Base-by-base conservation (phyloP, 2,113 vertebrate genomes). In the Sula dactylatra region DNA sequence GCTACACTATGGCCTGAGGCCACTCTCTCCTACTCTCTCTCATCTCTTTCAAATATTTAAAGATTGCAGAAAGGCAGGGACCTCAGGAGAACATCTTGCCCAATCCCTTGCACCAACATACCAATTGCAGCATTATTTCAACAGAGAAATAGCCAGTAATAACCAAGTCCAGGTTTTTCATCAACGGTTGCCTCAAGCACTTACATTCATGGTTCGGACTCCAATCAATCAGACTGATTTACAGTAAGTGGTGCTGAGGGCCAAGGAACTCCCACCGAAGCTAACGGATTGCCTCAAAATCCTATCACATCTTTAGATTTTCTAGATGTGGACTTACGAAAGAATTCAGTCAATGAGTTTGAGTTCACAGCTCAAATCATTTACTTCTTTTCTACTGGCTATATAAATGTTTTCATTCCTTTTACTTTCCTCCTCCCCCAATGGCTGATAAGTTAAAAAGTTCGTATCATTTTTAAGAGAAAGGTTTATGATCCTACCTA, bases 31-130 rank as follows among this genome's bases (percentile, higher is more conserved):
- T 72, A 15, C 45, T 79, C 32, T 49, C 69, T 94, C 83, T 90
- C 36, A 66, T 80, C 54, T 94, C 62, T 66, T 81, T 91, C 94
- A 95, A 93, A 95, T 90, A 94, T 80, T 95, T 94, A 91, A 87
- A 80, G 70, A 94, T 2, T 71, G 82, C 40, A 95, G 78, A 89
- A 82, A 94, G 44, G 31, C 49, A 76, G 44, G 38, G 78, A 80
- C 49, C 93, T 93, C 66, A 36, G 66, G 84, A 97, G 87, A 96
- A 72, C 40, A 49, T 72, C 64, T 26, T 74, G 47, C 40, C 69
- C 7, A 2, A 47, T 45, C 40, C 81, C 36, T 66, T 83, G 40
- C 61, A 70, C 76, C 83, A 84, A 84, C 27, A 45, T 8, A 92
- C 36, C 58, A 62, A 69, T 86, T 25, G 10, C n/a, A 65, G 74